Evolutionary conservation across 1,140 invertebrate species (phyloP).

Genomic region (Solen grandis): DNA sequence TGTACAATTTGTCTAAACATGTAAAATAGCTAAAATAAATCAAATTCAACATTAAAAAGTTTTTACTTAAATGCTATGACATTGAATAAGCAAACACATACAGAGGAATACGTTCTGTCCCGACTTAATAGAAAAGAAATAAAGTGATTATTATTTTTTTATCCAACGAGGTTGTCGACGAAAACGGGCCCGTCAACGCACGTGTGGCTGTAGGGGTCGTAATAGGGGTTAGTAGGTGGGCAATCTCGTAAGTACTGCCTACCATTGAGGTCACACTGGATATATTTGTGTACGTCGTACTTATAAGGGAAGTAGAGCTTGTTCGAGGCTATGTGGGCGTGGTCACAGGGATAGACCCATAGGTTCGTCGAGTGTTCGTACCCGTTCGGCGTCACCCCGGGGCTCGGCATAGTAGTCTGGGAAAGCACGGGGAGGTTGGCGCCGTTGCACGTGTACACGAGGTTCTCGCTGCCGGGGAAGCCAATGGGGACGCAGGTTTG

Average conservation of each 20-base stretch:
- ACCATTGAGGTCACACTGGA: conserved; percentile 45
- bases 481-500: conserved; percentile 32
- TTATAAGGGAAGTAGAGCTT: conserved; percentile 22
- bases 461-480: conserved; percentile 1
- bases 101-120: no score
- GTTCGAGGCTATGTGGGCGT: conserved; percentile 14
- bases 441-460: conserved; percentile 35
- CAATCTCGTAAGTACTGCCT: conserved; percentile 13
- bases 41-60: no score
- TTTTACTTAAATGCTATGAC: no score
- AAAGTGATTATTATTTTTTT: no score
- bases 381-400: neutral
- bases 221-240: conserved; percentile 10
- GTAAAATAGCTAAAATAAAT: no score
- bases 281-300: conserved; percentile 34
- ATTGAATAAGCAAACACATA: no score
- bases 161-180: conserved; percentile 27
- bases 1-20: no score
- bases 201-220: conserved; percentile 28
- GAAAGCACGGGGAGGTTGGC: neutral
- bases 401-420: neutral
- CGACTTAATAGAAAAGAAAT: no score
- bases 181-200: conserved; percentile 51
- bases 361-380: neutral
- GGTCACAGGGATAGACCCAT: conserved; percentile 16